Evolutionary conservation across 2,888 invertebrate species (phyloP).

Genomic region (Drosophila ezoana): DNA sequence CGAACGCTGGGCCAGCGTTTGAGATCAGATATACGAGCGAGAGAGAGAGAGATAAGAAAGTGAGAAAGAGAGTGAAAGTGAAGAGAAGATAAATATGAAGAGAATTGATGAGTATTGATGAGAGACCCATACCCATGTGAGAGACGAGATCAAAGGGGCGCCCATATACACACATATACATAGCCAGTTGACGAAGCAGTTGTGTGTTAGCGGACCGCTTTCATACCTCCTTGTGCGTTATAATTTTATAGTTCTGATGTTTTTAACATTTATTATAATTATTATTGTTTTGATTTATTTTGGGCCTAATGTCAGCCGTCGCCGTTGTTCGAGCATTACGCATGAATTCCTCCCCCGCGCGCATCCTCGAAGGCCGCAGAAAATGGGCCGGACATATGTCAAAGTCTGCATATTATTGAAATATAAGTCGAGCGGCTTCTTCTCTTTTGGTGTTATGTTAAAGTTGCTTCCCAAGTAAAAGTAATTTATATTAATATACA

Average conservation of each 20-base stretch:
- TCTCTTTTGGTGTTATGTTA: slow-evolving; percentile 25
- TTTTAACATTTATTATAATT: slow-evolving; percentile 28
- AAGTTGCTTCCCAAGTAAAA: slow-evolving; percentile 29
- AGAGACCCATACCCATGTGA: slow-evolving; percentile 4
- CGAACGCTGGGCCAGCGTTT: slow-evolving; percentile 32
- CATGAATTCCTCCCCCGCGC: not conserved
- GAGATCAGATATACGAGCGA: slow-evolving; percentile 5
- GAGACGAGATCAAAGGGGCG: slow-evolving; percentile 21
- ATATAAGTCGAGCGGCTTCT: not conserved
- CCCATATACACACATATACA: not conserved
- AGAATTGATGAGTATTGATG: slow-evolving; percentile 13
- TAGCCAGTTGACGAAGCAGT: slow-evolving; percentile 20
- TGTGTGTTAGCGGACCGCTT: slow-evolving; percentile 33
- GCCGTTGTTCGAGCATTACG: slow-evolving; percentile 21
- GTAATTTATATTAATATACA: slow-evolving; percentile 22
- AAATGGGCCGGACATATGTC: not conserved
- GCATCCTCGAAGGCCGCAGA: not conserved
- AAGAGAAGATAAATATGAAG: slow-evolving; percentile 9
- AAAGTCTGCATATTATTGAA: slow-evolving; percentile 1
- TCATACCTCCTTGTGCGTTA: slow-evolving; percentile 42
- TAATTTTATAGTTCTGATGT: slow-evolving; percentile 40
- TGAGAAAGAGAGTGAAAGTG: slow-evolving; percentile 1
- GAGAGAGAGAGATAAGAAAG: not conserved
- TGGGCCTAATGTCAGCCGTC: slow-evolving; percentile 19
- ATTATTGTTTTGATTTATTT: slow-evolving; percentile 38